These are phyloP conservation scores for Mohoua ochrocephala DNA, from an alignment of 2,113 vertebrate genomes.

Conservation along the genomic window DNA sequence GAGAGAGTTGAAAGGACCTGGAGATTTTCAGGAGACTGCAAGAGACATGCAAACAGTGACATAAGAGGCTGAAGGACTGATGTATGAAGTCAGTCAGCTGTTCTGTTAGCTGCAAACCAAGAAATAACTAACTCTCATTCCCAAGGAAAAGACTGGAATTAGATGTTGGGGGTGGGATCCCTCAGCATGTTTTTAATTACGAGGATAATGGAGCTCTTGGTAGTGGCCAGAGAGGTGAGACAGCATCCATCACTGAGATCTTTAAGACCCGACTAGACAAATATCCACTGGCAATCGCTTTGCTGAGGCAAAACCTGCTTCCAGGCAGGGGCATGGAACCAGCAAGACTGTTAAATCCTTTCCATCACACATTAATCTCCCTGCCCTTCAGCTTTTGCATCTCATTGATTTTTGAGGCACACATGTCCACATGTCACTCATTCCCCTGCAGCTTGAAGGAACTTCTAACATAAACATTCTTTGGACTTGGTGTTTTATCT, in stretches of 20 bases:
- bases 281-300: neutral
- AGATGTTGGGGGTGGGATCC: neutral
- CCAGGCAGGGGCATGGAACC: neutral
- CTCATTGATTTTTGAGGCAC: conserved; percentile 4
- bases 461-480: neutral
- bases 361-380: neutral
- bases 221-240: neutral
- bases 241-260: neutral
- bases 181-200: neutral
- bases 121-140: neutral
- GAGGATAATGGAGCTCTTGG: neutral
- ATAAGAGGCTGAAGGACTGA: neutral
- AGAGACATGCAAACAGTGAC: neutral
- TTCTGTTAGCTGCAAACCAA: neutral
- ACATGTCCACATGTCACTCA: neutral
- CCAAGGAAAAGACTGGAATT: neutral
- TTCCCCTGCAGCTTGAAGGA: neutral
- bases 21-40: neutral
- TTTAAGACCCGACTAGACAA: neutral
- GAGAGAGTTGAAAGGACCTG: neutral
- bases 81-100: neutral
- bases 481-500: neutral
- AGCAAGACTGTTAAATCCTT: conserved; percentile 8
- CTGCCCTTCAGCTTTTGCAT: neutral
- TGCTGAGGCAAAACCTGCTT: neutral